phyloP scores from a whole-genome alignment of 2,888 invertebrate species.

The Euzetes globulus region DNA sequence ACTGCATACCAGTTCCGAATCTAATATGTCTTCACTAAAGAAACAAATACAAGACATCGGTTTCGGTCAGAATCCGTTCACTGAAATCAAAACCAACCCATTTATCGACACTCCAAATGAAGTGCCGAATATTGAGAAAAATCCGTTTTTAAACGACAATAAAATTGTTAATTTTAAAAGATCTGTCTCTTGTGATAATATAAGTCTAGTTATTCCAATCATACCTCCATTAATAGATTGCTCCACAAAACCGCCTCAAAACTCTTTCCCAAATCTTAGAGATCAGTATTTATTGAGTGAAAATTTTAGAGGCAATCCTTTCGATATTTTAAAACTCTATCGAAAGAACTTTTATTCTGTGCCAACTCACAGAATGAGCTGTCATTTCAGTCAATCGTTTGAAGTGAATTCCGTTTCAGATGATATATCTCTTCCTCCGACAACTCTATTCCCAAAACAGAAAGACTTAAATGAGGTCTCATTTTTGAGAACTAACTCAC shows the following conservation, averaged over 20 bases:
- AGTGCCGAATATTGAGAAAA: background rate
- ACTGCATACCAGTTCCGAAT: background rate
- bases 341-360: conserved; percentile 12
- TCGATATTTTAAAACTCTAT: conserved; percentile 6
- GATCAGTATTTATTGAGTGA: background rate
- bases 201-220: background rate
- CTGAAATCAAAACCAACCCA: background rate
- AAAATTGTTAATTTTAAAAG: background rate
- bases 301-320: conserved; percentile 19
- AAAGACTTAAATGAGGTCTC: background rate
- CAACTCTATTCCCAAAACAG: background rate
- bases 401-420: background rate
- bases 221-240: conserved; percentile 9
- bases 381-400: background rate
- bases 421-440: background rate
- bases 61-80: background rate
- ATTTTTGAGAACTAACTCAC: background rate
- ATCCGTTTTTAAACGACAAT: background rate
- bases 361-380: background rate
- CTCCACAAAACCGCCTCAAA: background rate
- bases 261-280: no score
- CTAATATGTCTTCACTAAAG: background rate
- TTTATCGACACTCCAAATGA: background rate
- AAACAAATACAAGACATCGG: background rate
- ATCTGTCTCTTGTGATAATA: conserved; percentile 20